Conservation (phyloP, 2,888 invertebrate species). For the Choreutis nemorana region DNA sequence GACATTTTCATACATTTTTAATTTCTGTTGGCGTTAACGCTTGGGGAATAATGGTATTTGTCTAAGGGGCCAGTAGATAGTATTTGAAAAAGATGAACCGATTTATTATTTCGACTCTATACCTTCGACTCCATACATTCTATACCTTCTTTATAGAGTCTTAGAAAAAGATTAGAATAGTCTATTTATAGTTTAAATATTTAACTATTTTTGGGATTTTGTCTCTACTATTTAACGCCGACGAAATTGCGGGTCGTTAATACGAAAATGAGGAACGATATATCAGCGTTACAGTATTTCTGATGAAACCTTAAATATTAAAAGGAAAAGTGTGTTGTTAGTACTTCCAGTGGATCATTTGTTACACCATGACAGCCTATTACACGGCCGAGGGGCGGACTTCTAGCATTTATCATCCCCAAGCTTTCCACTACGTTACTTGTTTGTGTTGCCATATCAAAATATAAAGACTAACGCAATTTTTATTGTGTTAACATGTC, state of each 20-base stretch:
- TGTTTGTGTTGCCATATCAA: no score
- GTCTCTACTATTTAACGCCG: conserved; percentile 2
- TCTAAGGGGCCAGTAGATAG: no score
- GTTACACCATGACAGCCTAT: conserved; percentile 27
- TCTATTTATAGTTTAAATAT: no score
- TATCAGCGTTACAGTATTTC: conserved; percentile 9
- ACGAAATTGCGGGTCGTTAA: background rate
- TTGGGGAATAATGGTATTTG: no score
- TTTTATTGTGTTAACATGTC: background rate
- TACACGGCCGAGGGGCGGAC: conserved; percentile 21
- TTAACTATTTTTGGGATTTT: no score
- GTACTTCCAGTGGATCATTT: conserved; percentile 22
- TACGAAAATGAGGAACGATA: conserved; percentile 4
- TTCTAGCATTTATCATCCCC: conserved; percentile 21
- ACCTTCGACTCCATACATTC: no score
- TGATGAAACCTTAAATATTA: conserved; percentile 10
- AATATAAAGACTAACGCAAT: background rate
- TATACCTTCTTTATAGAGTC: no score
- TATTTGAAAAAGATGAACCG: no score
- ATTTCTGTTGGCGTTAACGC: no score
- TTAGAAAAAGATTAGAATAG: no score
- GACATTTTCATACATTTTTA: no score
- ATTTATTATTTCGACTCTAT: no score
- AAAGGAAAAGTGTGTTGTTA: conserved; percentile 11
- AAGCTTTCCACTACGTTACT: conserved; percentile 7